Conservation (phyloP, 2,113 vertebrate species). For the Motacilla alba region DNA sequence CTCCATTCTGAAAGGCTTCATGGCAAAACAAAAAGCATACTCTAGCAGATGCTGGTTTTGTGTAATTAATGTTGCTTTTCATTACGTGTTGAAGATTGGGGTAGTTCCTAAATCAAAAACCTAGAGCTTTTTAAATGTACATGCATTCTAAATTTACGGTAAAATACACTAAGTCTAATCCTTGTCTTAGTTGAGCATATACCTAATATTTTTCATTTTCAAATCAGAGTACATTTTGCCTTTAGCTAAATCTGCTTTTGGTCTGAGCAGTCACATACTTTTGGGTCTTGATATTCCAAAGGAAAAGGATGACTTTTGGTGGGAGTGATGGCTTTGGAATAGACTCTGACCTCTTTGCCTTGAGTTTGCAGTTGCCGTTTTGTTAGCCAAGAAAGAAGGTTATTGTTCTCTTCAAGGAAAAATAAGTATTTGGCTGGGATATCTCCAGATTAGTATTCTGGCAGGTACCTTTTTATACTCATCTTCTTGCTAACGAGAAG, state of each 20-base stretch:
- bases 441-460: conserved; percentile 4
- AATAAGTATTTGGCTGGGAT: neutral
- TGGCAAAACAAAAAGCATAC: neutral
- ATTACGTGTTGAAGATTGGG: neutral
- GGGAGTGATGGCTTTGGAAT: neutral
- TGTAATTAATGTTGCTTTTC: neutral
- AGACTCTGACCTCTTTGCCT: neutral
- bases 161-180: fast-evolving
- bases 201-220: neutral
- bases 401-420: neutral
- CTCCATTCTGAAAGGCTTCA: neutral
- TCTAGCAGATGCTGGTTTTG: neutral
- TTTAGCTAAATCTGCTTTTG: neutral
- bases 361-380: neutral
- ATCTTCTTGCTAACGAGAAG: conserved; percentile 6
- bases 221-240: neutral
- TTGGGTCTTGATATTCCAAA: neutral
- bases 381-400: neutral
- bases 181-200: neutral
- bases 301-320: neutral
- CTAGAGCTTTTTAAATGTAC: neutral
- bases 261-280: neutral
- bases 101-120: neutral
- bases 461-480: neutral
- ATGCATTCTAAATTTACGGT: neutral